phyloP scores from a whole-genome alignment of 1,140 invertebrate genomes.

The Panagrolaimus sp. region DNA sequence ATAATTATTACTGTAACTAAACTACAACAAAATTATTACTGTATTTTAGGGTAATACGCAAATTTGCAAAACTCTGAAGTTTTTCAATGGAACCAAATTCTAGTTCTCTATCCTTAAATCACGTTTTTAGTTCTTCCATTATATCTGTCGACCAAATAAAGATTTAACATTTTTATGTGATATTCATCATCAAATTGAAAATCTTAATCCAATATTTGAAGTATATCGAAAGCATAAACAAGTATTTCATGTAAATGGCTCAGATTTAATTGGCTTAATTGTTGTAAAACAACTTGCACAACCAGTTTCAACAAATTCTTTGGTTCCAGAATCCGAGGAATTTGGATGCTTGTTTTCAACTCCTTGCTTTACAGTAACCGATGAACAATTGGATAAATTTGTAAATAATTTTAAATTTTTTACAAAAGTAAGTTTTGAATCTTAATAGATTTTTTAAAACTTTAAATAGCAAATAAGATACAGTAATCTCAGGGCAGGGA shows the following conservation, averaged over 20 bases:
- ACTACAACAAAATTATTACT: too few species aligned
- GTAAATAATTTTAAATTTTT: slow-evolving; percentile 14
- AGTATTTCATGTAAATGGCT: background rate
- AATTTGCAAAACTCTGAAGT: too few species aligned
- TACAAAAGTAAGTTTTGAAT: background rate
- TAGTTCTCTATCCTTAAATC: too few species aligned
- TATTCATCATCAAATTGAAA: background rate
- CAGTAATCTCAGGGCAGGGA: too few species aligned
- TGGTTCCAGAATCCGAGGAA: slow-evolving; percentile 1
- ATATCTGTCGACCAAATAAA: background rate
- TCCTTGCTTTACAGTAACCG: background rate
- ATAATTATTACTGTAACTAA: too few species aligned
- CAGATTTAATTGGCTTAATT: background rate
- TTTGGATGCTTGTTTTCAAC: background rate
- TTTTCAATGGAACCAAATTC: too few species aligned
- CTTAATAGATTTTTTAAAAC: background rate
- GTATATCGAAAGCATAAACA: background rate
- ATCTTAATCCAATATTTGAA: background rate
- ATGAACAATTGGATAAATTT: background rate
- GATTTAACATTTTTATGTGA: slow-evolving; percentile 2
- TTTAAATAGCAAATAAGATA: too few species aligned
- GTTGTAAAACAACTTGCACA: background rate
- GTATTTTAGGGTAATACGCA: too few species aligned
- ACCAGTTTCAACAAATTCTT: background rate
- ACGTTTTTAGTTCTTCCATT: background rate